These are phyloP conservation scores for Periparus ater DNA, from an alignment of 2,797 vertebrate species.

Conservation along the genomic window DNA sequence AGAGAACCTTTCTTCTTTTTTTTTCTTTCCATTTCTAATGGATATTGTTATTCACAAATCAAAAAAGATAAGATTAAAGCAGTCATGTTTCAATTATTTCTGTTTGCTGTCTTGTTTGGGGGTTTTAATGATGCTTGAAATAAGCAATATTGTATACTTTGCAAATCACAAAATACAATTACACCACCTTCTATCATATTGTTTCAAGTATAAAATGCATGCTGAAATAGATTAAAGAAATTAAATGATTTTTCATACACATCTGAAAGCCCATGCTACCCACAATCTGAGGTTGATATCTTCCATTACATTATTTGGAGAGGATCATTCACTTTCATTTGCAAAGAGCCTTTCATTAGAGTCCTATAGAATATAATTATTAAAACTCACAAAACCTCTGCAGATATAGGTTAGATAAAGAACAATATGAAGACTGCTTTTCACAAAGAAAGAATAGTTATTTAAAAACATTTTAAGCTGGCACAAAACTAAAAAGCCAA, in stretches of 20 bases:
- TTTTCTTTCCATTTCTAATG: not conserved
- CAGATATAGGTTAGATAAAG: slow-evolving; percentile 1
- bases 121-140: not conserved
- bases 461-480: not conserved
- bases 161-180: not conserved
- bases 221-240: not conserved
- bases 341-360: slow-evolving; percentile 23
- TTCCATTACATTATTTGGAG: not conserved
- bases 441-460: not conserved
- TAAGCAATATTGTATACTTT: not conserved
- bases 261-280: not conserved
- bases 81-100: not conserved
- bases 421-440: not conserved
- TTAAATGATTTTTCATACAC: not conserved
- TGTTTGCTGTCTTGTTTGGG: not conserved
- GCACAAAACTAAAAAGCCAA: not conserved
- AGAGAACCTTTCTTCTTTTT: not conserved
- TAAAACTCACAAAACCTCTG: not conserved
- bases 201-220: not conserved
- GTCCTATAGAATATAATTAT: not conserved
- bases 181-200: not conserved
- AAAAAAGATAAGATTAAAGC: not conserved
- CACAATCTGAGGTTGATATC: slow-evolving; percentile 1
- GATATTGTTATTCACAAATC: not conserved
- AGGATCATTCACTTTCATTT: not conserved